Percentiles rank a stretch among this genome's conserved stretches.
Conservation (phyloP, 1,140 invertebrate genomes). For the Trachymyrmex septentrionalis region DNA sequence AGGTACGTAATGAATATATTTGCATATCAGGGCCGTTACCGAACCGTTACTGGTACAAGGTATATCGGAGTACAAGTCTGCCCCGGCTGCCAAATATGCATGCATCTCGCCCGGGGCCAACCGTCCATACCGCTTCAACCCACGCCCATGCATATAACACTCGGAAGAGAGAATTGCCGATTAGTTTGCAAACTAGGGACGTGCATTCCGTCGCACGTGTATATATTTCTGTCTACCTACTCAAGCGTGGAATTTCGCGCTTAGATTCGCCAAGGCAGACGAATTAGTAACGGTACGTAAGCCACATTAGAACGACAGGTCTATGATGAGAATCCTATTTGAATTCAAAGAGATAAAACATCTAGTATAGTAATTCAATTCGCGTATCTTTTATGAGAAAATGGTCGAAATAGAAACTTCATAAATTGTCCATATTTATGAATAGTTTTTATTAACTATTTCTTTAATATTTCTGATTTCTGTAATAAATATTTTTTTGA, state of each 20-base stretch:
- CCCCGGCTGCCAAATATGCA: constrained; percentile 85
- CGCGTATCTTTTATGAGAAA: not conserved
- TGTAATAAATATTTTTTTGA: not conserved
- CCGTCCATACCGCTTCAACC: constrained; percentile 78
- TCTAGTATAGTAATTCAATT: constrained; percentile 10
- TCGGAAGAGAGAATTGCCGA: constrained; percentile 82
- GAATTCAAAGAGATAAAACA: constrained; percentile 7
- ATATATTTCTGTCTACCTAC: constrained; percentile 66
- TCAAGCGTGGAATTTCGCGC: constrained; percentile 73
- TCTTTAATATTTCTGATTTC: not conserved
- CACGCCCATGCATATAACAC: constrained; percentile 82
- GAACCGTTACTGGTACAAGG: constrained; percentile 84
- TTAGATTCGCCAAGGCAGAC: constrained; percentile 63
- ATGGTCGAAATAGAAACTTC: not conserved
- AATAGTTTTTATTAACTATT: too few relatives aligned
- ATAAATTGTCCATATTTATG: not conserved
- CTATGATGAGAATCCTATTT: constrained; percentile 44
- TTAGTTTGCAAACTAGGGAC: constrained; percentile 81
- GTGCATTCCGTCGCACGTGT: constrained; percentile 70
- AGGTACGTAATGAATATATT: constrained; percentile 86
- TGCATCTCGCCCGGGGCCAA: constrained; percentile 84
- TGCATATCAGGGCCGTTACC: constrained; percentile 86
- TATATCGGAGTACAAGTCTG: constrained; percentile 80
- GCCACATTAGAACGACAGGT: constrained; percentile 46
- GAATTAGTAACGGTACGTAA: constrained; percentile 62